Percentiles rank a stretch among this genome's conserved stretches.
Evolutionary conservation across 2,113 vertebrate genomes (phyloP).

Genomic region (Chascanopsetta lugubris): DNA sequence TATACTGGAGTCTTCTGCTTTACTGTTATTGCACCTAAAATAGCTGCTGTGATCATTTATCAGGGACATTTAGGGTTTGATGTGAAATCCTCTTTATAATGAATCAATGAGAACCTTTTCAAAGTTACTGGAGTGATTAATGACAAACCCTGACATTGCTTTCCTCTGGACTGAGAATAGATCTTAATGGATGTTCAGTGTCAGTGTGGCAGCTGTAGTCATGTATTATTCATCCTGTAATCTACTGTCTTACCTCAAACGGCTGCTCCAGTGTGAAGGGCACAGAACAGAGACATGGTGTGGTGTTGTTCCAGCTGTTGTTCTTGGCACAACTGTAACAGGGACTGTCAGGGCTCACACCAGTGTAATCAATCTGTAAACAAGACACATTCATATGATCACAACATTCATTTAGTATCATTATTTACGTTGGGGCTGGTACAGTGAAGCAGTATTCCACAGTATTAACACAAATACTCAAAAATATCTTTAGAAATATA

Average conservation of each 20-base stretch:
- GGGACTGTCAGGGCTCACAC: conserved; percentile 83
- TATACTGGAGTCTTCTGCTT: background rate
- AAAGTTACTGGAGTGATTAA: conserved; percentile 40
- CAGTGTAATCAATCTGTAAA: conserved; percentile 94
- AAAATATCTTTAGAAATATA: no score
- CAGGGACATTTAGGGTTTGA: background rate
- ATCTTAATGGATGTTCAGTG: conserved; percentile 42
- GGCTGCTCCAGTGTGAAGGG: conserved; percentile 87
- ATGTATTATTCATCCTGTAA: conserved; percentile 61
- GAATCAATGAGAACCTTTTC: conserved; percentile 40
- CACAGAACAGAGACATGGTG: conserved; percentile 84
- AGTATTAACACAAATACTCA: no score
- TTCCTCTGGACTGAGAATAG: conserved; percentile 40
- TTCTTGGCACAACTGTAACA: conserved; percentile 89
- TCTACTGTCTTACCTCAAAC: conserved; percentile 86
- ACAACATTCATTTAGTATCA: no score
- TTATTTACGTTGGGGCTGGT: no score
- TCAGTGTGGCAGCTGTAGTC: background rate
- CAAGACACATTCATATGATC: no score
- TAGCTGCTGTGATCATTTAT: background rate
- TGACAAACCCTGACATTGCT: conserved; percentile 37
- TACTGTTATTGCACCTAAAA: background rate
- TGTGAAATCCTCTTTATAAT: conserved; percentile 15
- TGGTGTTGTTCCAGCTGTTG: conserved; percentile 81
- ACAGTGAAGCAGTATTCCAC: no score